A percentile compares a stretch with the other conserved stretches of the same genome.
These are phyloP conservation scores for Gymnogyps californianus DNA, from an alignment of 2,113 vertebrate species.

Conservation along the genomic window DNA sequence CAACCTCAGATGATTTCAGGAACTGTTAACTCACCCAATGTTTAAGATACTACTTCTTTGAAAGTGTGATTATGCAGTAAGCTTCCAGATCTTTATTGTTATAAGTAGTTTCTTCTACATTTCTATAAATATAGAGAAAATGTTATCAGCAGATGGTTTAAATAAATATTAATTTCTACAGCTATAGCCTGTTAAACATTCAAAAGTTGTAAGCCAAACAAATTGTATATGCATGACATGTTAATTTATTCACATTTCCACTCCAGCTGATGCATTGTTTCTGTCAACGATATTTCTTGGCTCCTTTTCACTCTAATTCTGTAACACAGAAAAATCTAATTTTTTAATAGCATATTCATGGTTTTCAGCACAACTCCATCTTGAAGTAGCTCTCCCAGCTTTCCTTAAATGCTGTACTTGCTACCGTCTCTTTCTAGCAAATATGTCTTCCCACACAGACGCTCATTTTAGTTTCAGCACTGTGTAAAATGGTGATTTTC, in stretches of 20 bases:
- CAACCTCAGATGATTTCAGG: background rate
- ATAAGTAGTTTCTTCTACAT: background rate
- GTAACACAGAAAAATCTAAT: background rate
- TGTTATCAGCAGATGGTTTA: slow-evolving; percentile 55
- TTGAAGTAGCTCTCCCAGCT: background rate
- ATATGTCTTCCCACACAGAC: background rate
- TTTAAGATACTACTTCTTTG: background rate
- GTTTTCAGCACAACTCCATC: background rate
- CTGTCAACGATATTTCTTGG: slow-evolving; percentile 2
- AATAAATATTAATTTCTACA: slow-evolving; percentile 56
- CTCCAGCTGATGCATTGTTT: slow-evolving; percentile 41
- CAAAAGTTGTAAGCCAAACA: slow-evolving; percentile 9
- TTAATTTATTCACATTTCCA: background rate
- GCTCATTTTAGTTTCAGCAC: background rate
- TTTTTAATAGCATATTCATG: slow-evolving; percentile 1
- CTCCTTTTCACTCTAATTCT: slow-evolving; percentile 16
- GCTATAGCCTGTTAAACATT: slow-evolving; percentile 13
- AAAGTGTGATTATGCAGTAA: background rate
- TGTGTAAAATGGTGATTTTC: background rate
- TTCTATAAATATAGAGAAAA: slow-evolving; percentile 33
- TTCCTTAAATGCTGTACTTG: background rate
- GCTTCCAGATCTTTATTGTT: slow-evolving; percentile 2
- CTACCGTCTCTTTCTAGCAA: background rate
- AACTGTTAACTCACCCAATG: background rate
- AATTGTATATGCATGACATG: background rate